Conservation (phyloP, 2,113 vertebrate species). For the Campylomormyrus numenius region DNA sequence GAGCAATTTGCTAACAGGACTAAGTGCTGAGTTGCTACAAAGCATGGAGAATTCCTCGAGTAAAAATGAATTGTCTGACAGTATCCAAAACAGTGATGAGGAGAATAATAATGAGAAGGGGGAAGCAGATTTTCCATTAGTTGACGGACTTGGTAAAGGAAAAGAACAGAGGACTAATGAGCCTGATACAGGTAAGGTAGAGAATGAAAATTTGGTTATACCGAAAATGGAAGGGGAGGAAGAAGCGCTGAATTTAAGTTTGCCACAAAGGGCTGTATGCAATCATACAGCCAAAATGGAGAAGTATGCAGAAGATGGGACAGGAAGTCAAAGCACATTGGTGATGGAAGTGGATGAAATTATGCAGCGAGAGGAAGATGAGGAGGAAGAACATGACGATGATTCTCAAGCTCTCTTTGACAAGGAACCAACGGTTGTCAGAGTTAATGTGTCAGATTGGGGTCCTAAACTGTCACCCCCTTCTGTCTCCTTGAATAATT, state of each 20-base stretch:
- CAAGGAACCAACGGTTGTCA: not conserved
- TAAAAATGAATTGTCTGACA: not conserved
- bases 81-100: not conserved
- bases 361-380: conserved; percentile 54
- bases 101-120: conserved; percentile 20
- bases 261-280: conserved; percentile 50
- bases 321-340: conserved; percentile 48
- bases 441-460: conserved; percentile 22
- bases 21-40: not conserved
- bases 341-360: conserved; percentile 69
- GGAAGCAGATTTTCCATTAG: conserved; percentile 1
- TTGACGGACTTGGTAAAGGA: not conserved
- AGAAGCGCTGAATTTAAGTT: conserved; percentile 60
- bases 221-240: conserved; percentile 38
- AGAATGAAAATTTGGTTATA: conserved; percentile 2
- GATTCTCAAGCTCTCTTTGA: conserved; percentile 5
- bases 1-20: not conserved
- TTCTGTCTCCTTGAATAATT: conserved; percentile 23
- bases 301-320: conserved; percentile 41
- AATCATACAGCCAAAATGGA: conserved; percentile 28
- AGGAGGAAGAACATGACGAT: conserved; percentile 54
- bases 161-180: conserved; percentile 13
- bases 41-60: not conserved
- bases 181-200: conserved; percentile 5
- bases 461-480: conserved; percentile 35